Base-by-base conservation (phyloP, 2,888 invertebrate genomes). In the Cartodere bifasciata region DNA sequence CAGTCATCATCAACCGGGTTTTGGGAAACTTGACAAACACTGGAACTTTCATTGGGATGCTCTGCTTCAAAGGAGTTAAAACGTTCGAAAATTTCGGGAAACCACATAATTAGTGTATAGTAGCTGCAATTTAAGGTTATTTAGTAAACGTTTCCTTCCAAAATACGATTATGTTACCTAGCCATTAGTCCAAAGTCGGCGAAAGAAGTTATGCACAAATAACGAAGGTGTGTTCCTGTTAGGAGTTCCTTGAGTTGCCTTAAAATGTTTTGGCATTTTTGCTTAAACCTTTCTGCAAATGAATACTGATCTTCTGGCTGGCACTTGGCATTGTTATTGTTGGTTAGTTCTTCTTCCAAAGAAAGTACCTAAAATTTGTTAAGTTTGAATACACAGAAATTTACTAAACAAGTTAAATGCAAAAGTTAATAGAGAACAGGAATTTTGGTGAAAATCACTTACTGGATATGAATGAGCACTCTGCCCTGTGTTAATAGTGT, bases 41-140 rank as follows among this genome's bases (percentile, higher is more conserved):
- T 65, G 0, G 67, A 67, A 1, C 65, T 56, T 7, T 52, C 55
- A 9, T 60, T 60, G 0, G 55, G 54, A 48, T 64, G 59, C 24
- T 59, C 41, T 4, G 53, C 50, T 9, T 64, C 55, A 50, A 62
- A 71, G 54, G 66, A 63, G 30, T 68, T 66, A 57, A 70, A 71
- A 38, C 75, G 52, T 56, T 70, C 70, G 51, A 77, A 77, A 35
- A 78, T 60, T 46, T 76, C 75, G 24, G 76, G 76, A 53, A 77
- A 75, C 77, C 77, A 78, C 69, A 78, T 68, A 60, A 70, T 68
- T 39, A 71, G 50, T 0, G 71, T 71, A 52, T 70, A 71, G 52
- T 71, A 71, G 44, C 71, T 71, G 51, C 4, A 50, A 55, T 34
- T 23, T 24, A 28, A 29, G 13, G 12, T 12, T 9, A 6, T 7